Percentiles rank a stretch among this genome's conserved stretches.
phyloP scores from a whole-genome alignment of 2,888 invertebrate species.

The Cordilura impudica region DNA sequence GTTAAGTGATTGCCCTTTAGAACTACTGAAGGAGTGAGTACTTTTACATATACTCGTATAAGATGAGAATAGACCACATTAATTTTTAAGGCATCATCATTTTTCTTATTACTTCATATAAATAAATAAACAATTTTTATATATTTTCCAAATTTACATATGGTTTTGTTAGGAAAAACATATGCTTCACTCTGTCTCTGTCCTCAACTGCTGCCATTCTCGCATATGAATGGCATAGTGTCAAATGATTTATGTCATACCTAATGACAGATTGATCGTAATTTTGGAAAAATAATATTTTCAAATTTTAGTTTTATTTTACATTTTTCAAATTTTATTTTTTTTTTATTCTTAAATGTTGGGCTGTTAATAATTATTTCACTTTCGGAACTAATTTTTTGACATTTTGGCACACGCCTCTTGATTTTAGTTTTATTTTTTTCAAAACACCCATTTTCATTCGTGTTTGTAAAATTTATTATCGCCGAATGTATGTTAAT shows the following conservation, averaged over 20 bases:
- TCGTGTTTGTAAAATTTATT: neutral
- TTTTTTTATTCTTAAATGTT: neutral
- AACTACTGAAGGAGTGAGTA: neutral
- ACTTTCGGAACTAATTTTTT: slow-evolving; percentile 16
- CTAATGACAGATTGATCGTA: slow-evolving; percentile 62
- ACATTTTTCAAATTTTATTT: slow-evolving; percentile 16
- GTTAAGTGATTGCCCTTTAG: slow-evolving; percentile 46
- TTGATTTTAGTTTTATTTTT: neutral
- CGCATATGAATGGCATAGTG: slow-evolving; percentile 33
- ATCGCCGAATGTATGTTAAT: slow-evolving; percentile 35
- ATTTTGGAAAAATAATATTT: slow-evolving; percentile 23
- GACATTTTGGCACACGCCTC: slow-evolving; percentile 47
- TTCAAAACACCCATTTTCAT: neutral
- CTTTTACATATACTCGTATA: too few relatives aligned
- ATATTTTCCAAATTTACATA: slow-evolving; percentile 21
- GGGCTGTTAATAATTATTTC: neutral
- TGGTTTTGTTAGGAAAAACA: slow-evolving; percentile 24
- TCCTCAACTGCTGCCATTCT: neutral
- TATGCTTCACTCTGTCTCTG: neutral
- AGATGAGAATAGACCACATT: slow-evolving; percentile 16
- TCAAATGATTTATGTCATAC: slow-evolving; percentile 63
- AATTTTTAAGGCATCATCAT: slow-evolving; percentile 25
- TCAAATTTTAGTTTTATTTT: slow-evolving; percentile 28
- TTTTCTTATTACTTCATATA: slow-evolving; percentile 22
- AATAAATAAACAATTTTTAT: neutral